These are phyloP conservation scores for Bombycilla garrulus DNA, from an alignment of 2,113 vertebrate species.

Conservation along the genomic window DNA sequence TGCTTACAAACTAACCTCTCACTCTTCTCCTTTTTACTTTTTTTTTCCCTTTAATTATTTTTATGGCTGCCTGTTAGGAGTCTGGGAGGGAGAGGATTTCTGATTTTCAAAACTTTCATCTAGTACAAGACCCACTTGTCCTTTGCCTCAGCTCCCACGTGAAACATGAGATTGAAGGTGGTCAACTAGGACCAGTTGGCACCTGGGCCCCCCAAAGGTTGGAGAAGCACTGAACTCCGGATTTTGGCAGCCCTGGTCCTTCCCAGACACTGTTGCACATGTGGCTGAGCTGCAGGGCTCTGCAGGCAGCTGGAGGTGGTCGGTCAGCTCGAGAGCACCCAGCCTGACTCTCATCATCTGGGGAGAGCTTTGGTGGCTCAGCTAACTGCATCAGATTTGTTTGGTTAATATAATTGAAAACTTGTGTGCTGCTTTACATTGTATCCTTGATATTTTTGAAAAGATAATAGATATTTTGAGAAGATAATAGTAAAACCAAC, in stretches of 20 bases:
- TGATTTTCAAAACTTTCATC: background rate
- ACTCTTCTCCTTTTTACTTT: accelerated
- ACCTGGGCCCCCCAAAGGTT: background rate
- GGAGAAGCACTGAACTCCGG: background rate
- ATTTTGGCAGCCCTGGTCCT: background rate
- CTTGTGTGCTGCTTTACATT: background rate
- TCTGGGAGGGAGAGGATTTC: background rate
- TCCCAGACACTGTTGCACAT: accelerated
- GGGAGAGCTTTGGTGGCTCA: background rate
- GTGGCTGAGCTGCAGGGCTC: background rate
- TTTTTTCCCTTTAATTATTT: background rate
- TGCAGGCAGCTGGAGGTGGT: background rate
- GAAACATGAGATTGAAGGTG: background rate
- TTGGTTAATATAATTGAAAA: background rate
- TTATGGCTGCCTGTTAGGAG: background rate
- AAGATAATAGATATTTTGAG: background rate
- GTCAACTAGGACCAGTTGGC: background rate
- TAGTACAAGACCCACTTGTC: background rate
- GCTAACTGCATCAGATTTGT: background rate
- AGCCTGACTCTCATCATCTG: background rate
- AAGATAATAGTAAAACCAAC: background rate
- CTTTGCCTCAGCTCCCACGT: background rate
- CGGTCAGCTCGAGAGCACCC: background rate
- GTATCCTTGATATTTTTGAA: background rate
- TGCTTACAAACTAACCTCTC: background rate